These are phyloP conservation scores for Schlechtendalia chinensis DNA, from an alignment of 1,140 invertebrate species.

Conservation along the genomic window DNA sequence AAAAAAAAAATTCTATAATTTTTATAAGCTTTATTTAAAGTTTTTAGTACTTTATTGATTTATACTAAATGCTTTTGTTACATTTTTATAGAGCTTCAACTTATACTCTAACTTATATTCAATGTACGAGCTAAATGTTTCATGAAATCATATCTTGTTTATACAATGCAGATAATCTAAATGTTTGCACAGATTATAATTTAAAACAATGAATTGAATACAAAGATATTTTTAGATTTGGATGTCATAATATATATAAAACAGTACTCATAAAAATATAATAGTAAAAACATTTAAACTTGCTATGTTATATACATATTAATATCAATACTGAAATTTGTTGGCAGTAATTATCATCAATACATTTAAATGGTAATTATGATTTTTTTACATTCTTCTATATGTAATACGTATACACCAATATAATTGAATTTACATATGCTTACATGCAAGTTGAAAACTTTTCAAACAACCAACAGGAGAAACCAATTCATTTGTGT, in stretches of 20 bases:
- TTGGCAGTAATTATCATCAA: not conserved
- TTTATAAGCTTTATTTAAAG: too few relatives aligned
- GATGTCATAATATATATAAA: constrained; percentile 1
- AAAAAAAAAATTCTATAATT: too few relatives aligned
- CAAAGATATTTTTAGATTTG: too few relatives aligned
- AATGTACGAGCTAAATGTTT: too few relatives aligned
- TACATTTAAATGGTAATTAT: not conserved
- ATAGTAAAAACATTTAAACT: constrained; percentile 24
- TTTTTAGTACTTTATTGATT: too few relatives aligned
- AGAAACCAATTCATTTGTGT: not conserved
- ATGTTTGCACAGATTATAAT: not conserved
- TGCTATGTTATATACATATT: constrained; percentile 7
- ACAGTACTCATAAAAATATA: not conserved
- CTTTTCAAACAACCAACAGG: not conserved
- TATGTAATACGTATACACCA: not conserved
- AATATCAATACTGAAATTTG: not conserved
- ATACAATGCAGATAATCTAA: not conserved
- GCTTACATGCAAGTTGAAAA: not conserved
- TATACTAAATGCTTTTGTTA: too few relatives aligned
- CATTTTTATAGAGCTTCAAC: too few relatives aligned
- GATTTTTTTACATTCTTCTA: not conserved
- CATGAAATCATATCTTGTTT: too few relatives aligned
- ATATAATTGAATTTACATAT: not conserved
- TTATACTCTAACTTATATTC: too few relatives aligned
- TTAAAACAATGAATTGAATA: too few relatives aligned